A percentile compares a stretch with the other conserved stretches of the same genome.
Evolutionary conservation across 2,888 invertebrate genomes (phyloP).

Genomic region (Lepidonotus clava): DNA sequence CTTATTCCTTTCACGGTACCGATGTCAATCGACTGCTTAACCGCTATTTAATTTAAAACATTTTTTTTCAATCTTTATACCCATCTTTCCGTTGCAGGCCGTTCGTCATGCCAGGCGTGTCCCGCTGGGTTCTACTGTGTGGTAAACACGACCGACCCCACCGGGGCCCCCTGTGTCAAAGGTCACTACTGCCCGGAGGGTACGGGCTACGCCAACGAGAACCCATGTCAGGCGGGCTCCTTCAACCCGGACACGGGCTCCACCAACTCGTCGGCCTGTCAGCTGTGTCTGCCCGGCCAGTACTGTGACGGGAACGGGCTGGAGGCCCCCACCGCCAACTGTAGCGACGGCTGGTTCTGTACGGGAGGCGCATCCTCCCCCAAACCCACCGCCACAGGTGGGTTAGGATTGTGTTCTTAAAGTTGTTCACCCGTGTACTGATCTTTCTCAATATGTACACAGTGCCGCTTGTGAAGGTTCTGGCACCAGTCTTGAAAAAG

Average conservation of each 20-base stretch:
- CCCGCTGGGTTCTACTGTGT: constrained; percentile 75
- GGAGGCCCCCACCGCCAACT: constrained; percentile 69
- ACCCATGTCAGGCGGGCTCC: constrained; percentile 73
- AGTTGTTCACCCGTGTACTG: too few species aligned
- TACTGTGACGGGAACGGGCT: constrained; percentile 73
- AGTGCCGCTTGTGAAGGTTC: too few species aligned
- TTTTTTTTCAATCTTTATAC: too few species aligned
- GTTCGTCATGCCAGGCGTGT: constrained; percentile 71
- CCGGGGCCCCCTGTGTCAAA: constrained; percentile 62
- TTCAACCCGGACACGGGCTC: constrained; percentile 71
- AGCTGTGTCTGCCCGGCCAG: constrained; percentile 73
- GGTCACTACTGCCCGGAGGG: constrained; percentile 70
- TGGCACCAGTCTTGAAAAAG: too few species aligned
- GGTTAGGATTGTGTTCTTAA: constrained; percentile 51
- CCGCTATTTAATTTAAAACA: too few species aligned
- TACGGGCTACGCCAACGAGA: constrained; percentile 70
- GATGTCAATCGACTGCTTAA: too few species aligned
- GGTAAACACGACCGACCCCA: constrained; percentile 71
- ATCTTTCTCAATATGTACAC: too few species aligned
- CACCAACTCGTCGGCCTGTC: constrained; percentile 68
- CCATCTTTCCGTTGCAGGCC: too few species aligned
- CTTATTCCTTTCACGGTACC: too few species aligned
- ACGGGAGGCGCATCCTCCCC: constrained; percentile 71
- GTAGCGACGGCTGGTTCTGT: constrained; percentile 77
- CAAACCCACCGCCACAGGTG: constrained; percentile 72